Evolutionary conservation across 2,113 vertebrate genomes (phyloP).

Genomic region (Xiphorhynchus elegans): DNA sequence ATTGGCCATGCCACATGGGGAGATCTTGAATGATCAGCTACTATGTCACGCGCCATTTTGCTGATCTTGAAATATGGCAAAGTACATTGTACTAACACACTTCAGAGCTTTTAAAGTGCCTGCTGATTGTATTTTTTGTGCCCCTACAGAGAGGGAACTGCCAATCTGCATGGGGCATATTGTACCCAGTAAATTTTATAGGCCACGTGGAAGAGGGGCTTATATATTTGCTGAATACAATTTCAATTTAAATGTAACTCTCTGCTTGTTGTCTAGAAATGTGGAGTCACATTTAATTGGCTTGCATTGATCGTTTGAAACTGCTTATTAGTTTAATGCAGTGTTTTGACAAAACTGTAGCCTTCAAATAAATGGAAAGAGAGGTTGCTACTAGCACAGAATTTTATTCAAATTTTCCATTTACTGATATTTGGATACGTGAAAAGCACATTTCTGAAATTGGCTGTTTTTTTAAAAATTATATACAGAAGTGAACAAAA

Average conservation of each 20-base stretch:
- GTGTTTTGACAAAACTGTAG: conserved; percentile 7
- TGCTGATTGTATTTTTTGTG: background rate
- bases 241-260: background rate
- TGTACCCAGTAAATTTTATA: background rate
- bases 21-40: background rate
- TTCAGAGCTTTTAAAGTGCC: background rate
- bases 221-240: background rate
- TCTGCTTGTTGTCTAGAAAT: conserved; percentile 34
- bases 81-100: background rate
- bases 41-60: background rate
- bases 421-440: background rate
- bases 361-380: background rate
- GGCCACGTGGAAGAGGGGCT: background rate
- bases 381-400: background rate
- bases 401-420: background rate
- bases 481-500: background rate
- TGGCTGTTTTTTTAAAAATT: background rate
- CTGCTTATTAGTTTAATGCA: conserved; percentile 41
- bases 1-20: background rate
- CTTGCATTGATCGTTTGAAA: conserved; percentile 19
- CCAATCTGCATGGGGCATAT: background rate
- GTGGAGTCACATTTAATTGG: conserved; percentile 15
- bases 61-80: background rate
- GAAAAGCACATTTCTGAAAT: background rate
- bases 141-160: background rate